phyloP scores from a whole-genome alignment of 2,888 invertebrate genomes.

The Sepiola atlantica region DNA sequence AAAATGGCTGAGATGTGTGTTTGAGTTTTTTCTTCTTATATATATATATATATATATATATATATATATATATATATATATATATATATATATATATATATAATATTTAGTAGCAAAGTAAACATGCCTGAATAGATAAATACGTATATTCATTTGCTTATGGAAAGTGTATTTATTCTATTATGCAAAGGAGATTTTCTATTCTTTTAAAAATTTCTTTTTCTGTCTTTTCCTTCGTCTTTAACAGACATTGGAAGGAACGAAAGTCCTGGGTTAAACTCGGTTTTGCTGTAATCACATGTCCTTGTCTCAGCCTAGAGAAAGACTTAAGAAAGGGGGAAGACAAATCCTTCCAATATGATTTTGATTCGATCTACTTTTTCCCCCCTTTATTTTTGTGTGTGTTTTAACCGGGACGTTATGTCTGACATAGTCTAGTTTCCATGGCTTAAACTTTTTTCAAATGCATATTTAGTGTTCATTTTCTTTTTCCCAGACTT shows the following conservation, averaged over 20 bases:
- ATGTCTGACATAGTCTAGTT: not conserved
- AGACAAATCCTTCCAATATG: not conserved
- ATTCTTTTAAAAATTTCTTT: not conserved
- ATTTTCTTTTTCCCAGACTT: not conserved
- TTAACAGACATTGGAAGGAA: not conserved
- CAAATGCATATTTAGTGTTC: not conserved
- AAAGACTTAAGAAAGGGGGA: not conserved
- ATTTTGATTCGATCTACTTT: not conserved
- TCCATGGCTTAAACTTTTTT: constrained; percentile 8
- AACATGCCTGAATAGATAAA: not conserved
- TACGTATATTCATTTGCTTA: not conserved
- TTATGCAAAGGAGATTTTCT: not conserved
- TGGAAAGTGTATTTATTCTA: not conserved
- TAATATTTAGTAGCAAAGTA: not conserved
- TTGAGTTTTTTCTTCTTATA: too few relatives aligned
- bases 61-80: not conserved
- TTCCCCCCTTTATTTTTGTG: too few relatives aligned
- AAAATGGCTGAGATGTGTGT: too few relatives aligned
- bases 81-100: not conserved
- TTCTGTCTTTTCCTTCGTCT: not conserved
- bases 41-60: too few relatives aligned
- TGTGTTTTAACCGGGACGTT: not conserved
- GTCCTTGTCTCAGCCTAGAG: constrained; percentile 16
- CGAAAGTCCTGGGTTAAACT: not conserved
- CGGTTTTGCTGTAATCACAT: not conserved